Evolutionary conservation across 2,797 vertebrate species (phyloP).

Genomic region (Amblyraja radiata): DNA sequence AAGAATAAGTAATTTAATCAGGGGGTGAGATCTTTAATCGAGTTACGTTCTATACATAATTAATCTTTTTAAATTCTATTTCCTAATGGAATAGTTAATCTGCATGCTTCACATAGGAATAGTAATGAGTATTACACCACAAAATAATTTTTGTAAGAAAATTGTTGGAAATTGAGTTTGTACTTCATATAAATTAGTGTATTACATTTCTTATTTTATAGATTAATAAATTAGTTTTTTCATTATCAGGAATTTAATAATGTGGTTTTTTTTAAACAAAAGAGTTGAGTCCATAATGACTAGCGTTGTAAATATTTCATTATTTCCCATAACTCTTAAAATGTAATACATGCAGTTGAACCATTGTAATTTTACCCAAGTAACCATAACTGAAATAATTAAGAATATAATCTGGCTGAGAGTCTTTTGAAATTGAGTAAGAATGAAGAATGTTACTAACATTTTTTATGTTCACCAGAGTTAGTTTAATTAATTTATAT

Average conservation of each 20-base stretch:
- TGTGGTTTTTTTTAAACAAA: not conserved
- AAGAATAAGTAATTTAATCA: not conserved
- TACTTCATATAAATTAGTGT: not conserved
- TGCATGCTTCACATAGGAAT: not conserved
- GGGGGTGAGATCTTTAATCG: not conserved
- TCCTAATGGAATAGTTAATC: not conserved
- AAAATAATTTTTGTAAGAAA: slow-evolving; percentile 5
- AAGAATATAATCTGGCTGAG: not conserved
- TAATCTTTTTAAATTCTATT: not conserved
- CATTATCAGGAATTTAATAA: not conserved
- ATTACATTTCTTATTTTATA: slow-evolving; percentile 4
- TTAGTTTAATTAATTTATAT: not conserved
- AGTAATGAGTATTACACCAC: not conserved
- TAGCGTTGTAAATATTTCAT: slow-evolving; percentile 4
- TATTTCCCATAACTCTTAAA: not conserved
- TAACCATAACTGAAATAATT: not conserved
- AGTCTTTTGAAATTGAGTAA: not conserved
- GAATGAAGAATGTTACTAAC: not conserved
- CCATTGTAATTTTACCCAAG: not conserved
- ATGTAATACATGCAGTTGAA: not conserved
- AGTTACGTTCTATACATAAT: not conserved
- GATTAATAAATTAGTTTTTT: slow-evolving; percentile 14
- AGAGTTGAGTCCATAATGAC: not conserved
- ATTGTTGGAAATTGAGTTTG: slow-evolving; percentile 6
- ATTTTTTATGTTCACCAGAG: not conserved